Conservation (phyloP, 2,113 vertebrate species). For the Numenius arquata region DNA sequence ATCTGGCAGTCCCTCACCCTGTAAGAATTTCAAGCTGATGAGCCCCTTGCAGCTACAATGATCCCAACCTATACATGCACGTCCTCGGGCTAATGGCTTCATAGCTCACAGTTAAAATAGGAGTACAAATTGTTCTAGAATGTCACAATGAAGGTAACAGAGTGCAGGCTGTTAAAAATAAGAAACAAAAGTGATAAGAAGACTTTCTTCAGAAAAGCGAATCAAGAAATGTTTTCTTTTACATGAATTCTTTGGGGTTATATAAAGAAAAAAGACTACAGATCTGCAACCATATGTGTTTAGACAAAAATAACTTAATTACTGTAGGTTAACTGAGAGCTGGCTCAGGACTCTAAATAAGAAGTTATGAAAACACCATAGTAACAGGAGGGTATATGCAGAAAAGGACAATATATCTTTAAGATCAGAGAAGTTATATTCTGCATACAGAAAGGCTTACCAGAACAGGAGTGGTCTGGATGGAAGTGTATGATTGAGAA, state of each 20-base stretch:
- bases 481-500: background rate
- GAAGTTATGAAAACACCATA: conserved; percentile 4
- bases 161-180: background rate
- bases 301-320: conserved; percentile 58
- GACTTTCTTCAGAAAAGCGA: background rate
- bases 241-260: background rate
- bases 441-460: background rate
- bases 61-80: background rate
- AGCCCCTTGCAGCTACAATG: background rate
- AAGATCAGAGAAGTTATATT: background rate
- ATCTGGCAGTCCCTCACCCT: background rate
- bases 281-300: conserved; percentile 17
- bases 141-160: background rate
- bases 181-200: background rate
- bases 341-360: background rate
- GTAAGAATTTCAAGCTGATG: background rate
- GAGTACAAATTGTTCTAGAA: background rate
- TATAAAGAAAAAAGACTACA: background rate
- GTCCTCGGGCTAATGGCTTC: rapidly evolving
- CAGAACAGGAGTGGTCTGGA: background rate
- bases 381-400: background rate
- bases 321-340: background rate
- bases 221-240: background rate
- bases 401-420: background rate
- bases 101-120: background rate